A percentile compares a stretch with the other conserved stretches of the same genome.
phyloP scores from a whole-genome alignment of 2,888 invertebrate species.

The Drosophila mulleri region DNA sequence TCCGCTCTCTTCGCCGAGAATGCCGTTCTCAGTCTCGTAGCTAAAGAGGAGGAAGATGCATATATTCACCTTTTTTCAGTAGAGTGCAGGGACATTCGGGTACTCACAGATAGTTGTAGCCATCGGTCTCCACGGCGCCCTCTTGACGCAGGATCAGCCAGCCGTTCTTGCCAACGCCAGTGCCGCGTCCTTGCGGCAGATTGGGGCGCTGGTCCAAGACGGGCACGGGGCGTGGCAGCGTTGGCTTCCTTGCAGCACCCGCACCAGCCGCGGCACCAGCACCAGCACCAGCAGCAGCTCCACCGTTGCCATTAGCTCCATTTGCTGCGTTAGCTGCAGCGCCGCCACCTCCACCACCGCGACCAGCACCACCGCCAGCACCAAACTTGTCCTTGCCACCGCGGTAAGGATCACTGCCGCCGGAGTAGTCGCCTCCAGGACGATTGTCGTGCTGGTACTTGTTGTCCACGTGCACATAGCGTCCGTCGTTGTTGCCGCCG shows the following conservation, averaged over 20 bases:
- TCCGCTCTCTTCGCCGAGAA: slow-evolving; percentile 86
- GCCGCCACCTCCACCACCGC: slow-evolving; percentile 36
- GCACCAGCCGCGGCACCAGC: slow-evolving; percentile 7
- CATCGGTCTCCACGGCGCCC: slow-evolving; percentile 86
- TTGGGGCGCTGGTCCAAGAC: slow-evolving; percentile 48
- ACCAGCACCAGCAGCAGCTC: slow-evolving; percentile 7
- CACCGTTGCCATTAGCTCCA: not conserved
- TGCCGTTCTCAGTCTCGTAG: slow-evolving; percentile 87
- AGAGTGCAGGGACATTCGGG: too few species aligned
- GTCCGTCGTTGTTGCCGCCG: slow-evolving; percentile 79
- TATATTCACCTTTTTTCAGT: too few species aligned
- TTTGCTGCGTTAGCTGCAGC: slow-evolving; percentile 16
- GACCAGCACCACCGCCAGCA: slow-evolving; percentile 60
- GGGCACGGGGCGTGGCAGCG: slow-evolving; percentile 27
- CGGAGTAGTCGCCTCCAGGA: slow-evolving; percentile 77
- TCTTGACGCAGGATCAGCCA: slow-evolving; percentile 87
- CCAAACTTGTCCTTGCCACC: slow-evolving; percentile 61
- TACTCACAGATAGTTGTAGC: slow-evolving; percentile 86
- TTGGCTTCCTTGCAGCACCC: slow-evolving; percentile 18
- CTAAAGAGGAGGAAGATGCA: slow-evolving; percentile 65
- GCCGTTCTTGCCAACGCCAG: slow-evolving; percentile 83
- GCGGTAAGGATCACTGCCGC: slow-evolving; percentile 66
- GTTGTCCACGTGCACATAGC: slow-evolving; percentile 86
- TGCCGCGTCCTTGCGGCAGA: slow-evolving; percentile 75
- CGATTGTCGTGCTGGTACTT: slow-evolving; percentile 76